phyloP scores from a whole-genome alignment of 2,888 invertebrate genomes.

The Spodoptera littoralis region DNA sequence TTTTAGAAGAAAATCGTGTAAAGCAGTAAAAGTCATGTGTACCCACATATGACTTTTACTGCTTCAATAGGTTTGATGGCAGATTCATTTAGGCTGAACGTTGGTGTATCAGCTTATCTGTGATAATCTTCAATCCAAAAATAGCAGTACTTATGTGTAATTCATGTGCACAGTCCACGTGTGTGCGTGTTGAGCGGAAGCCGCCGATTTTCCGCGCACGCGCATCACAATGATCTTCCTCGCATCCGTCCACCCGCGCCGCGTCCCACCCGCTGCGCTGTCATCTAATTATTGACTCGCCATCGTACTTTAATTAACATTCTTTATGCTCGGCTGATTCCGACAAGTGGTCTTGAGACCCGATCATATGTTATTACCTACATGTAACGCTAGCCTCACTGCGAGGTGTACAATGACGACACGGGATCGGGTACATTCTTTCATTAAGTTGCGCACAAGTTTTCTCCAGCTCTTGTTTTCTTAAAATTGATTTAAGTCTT shows the following conservation, averaged over 20 bases:
- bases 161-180: constrained; percentile 38
- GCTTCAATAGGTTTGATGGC: neutral
- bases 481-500: too few relatives aligned
- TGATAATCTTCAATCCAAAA: constrained; percentile 17
- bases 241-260: constrained; percentile 65
- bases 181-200: constrained; percentile 72
- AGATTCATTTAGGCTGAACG: neutral
- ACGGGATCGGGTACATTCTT: constrained; percentile 12
- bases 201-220: constrained; percentile 79
- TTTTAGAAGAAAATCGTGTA: neutral
- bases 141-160: constrained; percentile 44
- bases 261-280: constrained; percentile 57
- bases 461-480: constrained; percentile 2
- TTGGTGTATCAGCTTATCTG: constrained; percentile 7
- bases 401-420: constrained; percentile 16
- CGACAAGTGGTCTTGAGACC: constrained; percentile 42
- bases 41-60: too few relatives aligned
- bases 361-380: constrained; percentile 45
- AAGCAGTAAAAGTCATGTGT: neutral
- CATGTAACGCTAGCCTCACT: constrained; percentile 36
- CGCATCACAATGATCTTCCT: constrained; percentile 67
- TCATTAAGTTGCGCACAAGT: constrained; percentile 9
- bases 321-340: constrained; percentile 53
- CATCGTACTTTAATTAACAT: constrained; percentile 55
- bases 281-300: constrained; percentile 69